A percentile compares a stretch with the other conserved stretches of the same genome.
These are phyloP conservation scores for Tiphia femorata DNA, from an alignment of 2,888 invertebrate species.

Conservation along the genomic window DNA sequence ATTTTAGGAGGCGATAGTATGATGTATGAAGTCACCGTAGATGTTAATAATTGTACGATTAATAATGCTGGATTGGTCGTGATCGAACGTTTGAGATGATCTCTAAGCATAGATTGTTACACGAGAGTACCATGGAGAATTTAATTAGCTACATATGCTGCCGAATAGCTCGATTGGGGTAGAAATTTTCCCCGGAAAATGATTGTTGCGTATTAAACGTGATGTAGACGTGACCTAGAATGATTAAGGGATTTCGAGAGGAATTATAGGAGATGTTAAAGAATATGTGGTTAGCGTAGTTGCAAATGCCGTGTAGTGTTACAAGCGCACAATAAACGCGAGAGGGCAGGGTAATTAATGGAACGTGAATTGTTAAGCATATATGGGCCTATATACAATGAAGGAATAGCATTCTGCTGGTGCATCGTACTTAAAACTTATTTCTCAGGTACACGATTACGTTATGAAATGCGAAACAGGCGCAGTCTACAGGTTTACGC, in stretches of 20 bases:
- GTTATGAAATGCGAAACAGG: background rate
- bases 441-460: conserved; percentile 2
- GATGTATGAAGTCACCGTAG: background rate
- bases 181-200: background rate
- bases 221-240: background rate
- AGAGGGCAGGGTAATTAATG: background rate
- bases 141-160: conserved; percentile 3
- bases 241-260: background rate
- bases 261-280: background rate
- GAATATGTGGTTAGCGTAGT: background rate
- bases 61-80: too few relatives aligned
- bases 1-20: background rate
- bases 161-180: background rate
- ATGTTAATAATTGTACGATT: too few relatives aligned
- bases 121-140: too few relatives aligned
- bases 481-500: background rate
- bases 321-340: background rate
- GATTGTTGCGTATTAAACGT: background rate
- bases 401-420: background rate
- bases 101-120: too few relatives aligned
- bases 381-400: background rate
- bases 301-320: background rate
- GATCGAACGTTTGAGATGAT: too few relatives aligned
- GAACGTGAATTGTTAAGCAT: background rate
- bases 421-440: background rate